Evolutionary conservation across 1,140 invertebrate genomes (phyloP).

Genomic region (Aethina tumida): DNA sequence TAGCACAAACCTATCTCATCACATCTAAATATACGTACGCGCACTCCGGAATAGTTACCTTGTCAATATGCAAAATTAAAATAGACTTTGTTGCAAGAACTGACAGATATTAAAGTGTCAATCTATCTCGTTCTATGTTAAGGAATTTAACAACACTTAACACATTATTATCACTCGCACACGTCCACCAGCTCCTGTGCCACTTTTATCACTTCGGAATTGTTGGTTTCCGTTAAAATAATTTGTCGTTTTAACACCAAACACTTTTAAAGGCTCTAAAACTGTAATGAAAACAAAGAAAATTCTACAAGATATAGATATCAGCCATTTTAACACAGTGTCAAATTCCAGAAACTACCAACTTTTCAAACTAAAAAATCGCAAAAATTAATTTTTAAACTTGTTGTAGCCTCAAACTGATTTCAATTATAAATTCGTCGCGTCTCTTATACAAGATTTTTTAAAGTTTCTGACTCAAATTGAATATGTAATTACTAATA

Average conservation of each 20-base stretch:
- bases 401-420: too few relatives aligned
- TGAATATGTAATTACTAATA: too few relatives aligned
- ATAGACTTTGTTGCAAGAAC: slow-evolving; percentile 26
- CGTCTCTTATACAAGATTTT: too few relatives aligned
- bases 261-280: slow-evolving; percentile 17
- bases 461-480: too few relatives aligned
- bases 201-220: slow-evolving; percentile 4
- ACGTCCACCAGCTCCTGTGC: slow-evolving; percentile 1
- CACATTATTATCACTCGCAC: slow-evolving; percentile 14
- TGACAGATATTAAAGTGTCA: slow-evolving; percentile 30
- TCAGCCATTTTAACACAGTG: slow-evolving; percentile 37
- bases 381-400: too few relatives aligned
- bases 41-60: slow-evolving; percentile 24
- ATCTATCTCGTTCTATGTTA: slow-evolving; percentile 29
- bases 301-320: slow-evolving; percentile 33
- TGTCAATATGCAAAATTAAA: slow-evolving; percentile 26
- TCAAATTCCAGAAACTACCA: slow-evolving; percentile 37
- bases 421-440: too few relatives aligned
- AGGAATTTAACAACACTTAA: slow-evolving; percentile 27
- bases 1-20: slow-evolving; percentile 18
- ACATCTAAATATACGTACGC: slow-evolving; percentile 21
- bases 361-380: slow-evolving; percentile 24
- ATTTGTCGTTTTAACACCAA: slow-evolving; percentile 3
- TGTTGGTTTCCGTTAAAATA: slow-evolving; percentile 1
- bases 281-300: slow-evolving; percentile 36